Evolutionary conservation across 2,888 invertebrate species (phyloP).

Genomic region (Euphydryas editha): DNA sequence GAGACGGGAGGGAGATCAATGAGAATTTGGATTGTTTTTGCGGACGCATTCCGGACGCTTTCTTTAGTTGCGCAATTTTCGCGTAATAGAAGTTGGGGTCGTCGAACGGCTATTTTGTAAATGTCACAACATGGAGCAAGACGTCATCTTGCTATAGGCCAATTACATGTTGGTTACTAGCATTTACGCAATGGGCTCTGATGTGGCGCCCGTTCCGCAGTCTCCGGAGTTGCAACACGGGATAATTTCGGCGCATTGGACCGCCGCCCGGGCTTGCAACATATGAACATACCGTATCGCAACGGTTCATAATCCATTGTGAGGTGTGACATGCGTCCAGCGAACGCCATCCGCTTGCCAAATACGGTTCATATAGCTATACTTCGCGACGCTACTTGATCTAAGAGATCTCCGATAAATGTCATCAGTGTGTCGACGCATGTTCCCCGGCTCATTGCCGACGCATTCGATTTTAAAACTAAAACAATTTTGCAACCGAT

Average conservation of each 20-base stretch:
- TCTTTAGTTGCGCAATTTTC: slow-evolving; percentile 80
- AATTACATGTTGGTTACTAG: slow-evolving; percentile 57
- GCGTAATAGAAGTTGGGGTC: slow-evolving; percentile 71
- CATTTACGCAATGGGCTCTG: slow-evolving; percentile 76
- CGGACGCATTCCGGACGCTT: slow-evolving; percentile 74
- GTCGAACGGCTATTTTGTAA: slow-evolving; percentile 72
- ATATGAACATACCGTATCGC: slow-evolving; percentile 82
- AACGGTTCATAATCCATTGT: slow-evolving; percentile 78
- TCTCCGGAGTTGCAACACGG: slow-evolving; percentile 79
- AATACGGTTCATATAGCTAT: slow-evolving; percentile 61
- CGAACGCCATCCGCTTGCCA: slow-evolving; percentile 69
- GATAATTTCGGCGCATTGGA: slow-evolving; percentile 82
- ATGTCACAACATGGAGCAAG: slow-evolving; percentile 48
- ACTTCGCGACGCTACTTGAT: slow-evolving; percentile 61
- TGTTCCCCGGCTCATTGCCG: slow-evolving; percentile 49
- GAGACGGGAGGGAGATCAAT: slow-evolving; percentile 71
- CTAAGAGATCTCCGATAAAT: slow-evolving; percentile 65
- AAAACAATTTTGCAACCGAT: slow-evolving; percentile 83
- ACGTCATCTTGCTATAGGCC: slow-evolving; percentile 66
- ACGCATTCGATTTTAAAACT: slow-evolving; percentile 78
- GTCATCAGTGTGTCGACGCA: slow-evolving; percentile 44
- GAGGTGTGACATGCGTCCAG: slow-evolving; percentile 73
- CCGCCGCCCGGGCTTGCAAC: slow-evolving; percentile 81
- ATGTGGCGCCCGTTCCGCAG: slow-evolving; percentile 79
- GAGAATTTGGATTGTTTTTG: slow-evolving; percentile 76